phyloP scores from a whole-genome alignment of 2,797 vertebrate genomes.

The Sebastolobus alascanus region DNA sequence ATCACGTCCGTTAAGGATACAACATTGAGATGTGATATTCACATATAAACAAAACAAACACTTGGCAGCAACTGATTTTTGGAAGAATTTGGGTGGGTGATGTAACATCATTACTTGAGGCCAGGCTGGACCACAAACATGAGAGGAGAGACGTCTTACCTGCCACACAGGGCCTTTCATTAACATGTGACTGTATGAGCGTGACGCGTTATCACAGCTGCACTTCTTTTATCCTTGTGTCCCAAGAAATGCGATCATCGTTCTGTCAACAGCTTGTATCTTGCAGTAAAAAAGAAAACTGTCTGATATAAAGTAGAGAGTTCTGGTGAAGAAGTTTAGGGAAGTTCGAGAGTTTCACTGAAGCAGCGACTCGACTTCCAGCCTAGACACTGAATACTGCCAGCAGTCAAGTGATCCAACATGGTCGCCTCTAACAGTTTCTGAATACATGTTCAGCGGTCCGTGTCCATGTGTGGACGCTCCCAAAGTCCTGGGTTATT shows the following conservation, averaged over 20 bases:
- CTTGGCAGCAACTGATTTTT: constrained; percentile 69
- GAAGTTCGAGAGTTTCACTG: constrained; percentile 48
- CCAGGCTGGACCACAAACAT: constrained; percentile 47
- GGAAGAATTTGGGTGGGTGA: constrained; percentile 71
- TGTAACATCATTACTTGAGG: constrained; percentile 43
- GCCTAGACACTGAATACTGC: constrained; percentile 73
- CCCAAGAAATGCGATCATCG: constrained; percentile 57
- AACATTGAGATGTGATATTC: constrained; percentile 80
- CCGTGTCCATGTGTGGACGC: constrained; percentile 59
- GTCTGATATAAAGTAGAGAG: constrained; percentile 47
- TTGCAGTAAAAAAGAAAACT: constrained; percentile 38
- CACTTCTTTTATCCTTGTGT: constrained; percentile 58
- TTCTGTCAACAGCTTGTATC: constrained; percentile 45
- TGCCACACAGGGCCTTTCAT: constrained; percentile 45
- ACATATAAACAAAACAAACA: constrained; percentile 76
- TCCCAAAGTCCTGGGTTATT: constrained; percentile 61
- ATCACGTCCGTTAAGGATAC: constrained; percentile 74
- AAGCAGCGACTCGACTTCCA: constrained; percentile 52
- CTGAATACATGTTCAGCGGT: constrained; percentile 43
- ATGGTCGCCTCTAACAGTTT: constrained; percentile 40
- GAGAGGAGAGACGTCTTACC: constrained; percentile 28
- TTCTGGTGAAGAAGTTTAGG: constrained; percentile 56
- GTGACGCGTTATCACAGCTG: constrained; percentile 37
- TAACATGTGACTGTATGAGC: constrained; percentile 14
- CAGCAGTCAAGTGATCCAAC: constrained; percentile 76